These are phyloP conservation scores for Kobus ellipsiprymnus DNA, from an alignment of 2,113 vertebrate genomes.

Conservation along the genomic window DNA sequence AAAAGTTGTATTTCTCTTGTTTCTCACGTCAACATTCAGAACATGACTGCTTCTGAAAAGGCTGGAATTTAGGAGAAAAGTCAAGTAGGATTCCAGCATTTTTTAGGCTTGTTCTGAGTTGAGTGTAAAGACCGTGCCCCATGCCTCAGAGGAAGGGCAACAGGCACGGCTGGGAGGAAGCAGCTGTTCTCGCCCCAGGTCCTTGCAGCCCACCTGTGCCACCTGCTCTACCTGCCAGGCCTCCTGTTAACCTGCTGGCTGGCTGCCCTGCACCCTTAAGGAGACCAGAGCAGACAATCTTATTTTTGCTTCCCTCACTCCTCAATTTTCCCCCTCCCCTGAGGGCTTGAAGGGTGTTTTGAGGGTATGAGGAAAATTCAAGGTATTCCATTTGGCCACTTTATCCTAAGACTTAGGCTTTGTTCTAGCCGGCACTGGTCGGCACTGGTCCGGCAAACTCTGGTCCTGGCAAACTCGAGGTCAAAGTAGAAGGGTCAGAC, in stretches of 20 bases:
- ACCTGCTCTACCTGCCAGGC: not conserved
- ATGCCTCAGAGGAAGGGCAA: not conserved
- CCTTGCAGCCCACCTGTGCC: not conserved
- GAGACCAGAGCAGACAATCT: not conserved
- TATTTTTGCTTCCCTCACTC: not conserved
- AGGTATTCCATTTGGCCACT: not conserved
- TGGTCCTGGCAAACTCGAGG: not conserved
- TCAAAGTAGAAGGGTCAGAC: not conserved
- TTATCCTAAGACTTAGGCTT: not conserved
- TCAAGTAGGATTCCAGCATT: not conserved
- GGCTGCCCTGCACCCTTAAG: not conserved
- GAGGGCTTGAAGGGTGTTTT: not conserved
- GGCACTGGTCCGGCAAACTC: not conserved
- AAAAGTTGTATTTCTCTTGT: not conserved
- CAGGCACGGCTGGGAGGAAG: not conserved
- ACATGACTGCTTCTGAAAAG: not conserved
- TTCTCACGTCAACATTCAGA: not conserved
- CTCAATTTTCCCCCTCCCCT: not conserved
- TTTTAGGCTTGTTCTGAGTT: not conserved
- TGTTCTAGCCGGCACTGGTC: not conserved
- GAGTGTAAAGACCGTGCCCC: not conserved
- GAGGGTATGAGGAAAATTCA: not conserved
- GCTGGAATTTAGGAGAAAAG: not conserved
- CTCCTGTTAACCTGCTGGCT: not conserved
- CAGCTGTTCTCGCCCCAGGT: rapidly evolving